Percentiles rank a stretch among this genome's conserved stretches.
phyloP scores from a whole-genome alignment of 2,113 vertebrate species.

The Rhombomys opimus region DNA sequence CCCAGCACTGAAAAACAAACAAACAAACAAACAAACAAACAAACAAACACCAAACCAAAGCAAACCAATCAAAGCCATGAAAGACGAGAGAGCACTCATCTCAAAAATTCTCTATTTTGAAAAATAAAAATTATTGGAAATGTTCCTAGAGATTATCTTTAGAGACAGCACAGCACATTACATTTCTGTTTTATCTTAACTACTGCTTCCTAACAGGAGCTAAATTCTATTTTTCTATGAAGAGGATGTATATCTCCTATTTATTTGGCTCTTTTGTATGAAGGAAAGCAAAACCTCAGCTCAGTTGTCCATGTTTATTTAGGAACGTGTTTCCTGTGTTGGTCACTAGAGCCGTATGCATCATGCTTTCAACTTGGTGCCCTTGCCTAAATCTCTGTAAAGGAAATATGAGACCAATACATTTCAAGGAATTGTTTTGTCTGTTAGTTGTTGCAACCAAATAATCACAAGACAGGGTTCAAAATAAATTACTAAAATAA shows the following conservation, averaged over 20 bases:
- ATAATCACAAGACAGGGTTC: background rate
- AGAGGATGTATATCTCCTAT: background rate
- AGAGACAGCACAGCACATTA: background rate
- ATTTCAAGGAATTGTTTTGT: background rate
- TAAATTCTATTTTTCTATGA: background rate
- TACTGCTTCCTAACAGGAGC: background rate
- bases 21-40: background rate
- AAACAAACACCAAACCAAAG: background rate
- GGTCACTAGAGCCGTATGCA: background rate
- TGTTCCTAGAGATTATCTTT: background rate
- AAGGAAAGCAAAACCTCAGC: background rate
- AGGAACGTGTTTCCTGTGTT: slow-evolving; percentile 7
- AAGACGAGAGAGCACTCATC: background rate
- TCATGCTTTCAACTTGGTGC: background rate
- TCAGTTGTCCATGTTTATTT: background rate
- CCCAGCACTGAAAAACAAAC: background rate
- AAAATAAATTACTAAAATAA: slow-evolving; percentile 34
- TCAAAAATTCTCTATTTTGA: background rate
- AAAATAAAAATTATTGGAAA: slow-evolving; percentile 40
- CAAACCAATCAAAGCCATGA: background rate
- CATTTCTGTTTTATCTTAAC: background rate
- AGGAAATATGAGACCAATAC: slow-evolving; percentile 11
- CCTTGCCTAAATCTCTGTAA: background rate
- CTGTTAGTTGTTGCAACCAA: slow-evolving; percentile 15
- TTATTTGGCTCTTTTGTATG: slow-evolving; percentile 1